Base-by-base conservation (phyloP, 2,888 invertebrate genomes). In the Sclerodermus sp. region DNA sequence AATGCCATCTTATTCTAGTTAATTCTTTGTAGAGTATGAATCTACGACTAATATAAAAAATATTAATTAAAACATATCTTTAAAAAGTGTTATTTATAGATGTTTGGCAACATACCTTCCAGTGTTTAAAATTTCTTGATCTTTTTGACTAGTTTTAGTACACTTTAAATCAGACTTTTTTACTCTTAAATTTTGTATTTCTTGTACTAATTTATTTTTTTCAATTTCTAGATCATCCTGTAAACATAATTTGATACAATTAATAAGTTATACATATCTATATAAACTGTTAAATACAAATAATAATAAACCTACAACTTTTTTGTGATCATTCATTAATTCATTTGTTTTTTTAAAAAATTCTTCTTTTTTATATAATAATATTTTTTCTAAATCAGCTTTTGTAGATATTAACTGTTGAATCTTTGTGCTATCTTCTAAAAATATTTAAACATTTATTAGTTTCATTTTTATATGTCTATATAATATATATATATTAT, bases 1-100 rank as follows among this genome's bases (percentile, higher is more conserved):
- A 64, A 51, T 65, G 54, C 64, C 65, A 65, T 16, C 58, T 47
- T 32, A 65, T 52, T 15, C 55, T 45, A 1, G 64, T 65, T 6
- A 60, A 47, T 16, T 60, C 41, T 52, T 56, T 62, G 12, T 64
- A 65, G 12, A 65, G 31, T 14, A 47, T 44, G 6, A 47, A 49
- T 47, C 62, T 65, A 45, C 53, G 55, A 8, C 64, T 65, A 31
- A 1, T 54, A 40, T 2, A 32, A n/a, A 31, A 34, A 31, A 34
- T 41, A 29, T 1, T 9, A 10, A 12, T 34, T 13, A 18, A 10
- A 18, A 16, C n/a, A 37, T n/a, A 34, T 23, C 8, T 23, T 23
- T 23, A 8, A 8, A 23, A 23, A 23, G 23, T 5, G 23, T 23
- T 5, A 23, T 23, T 5, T 5, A 8, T 5, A 23, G 8, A 23